Conservation (phyloP, 1,140 invertebrate species). For the Monochamus saltuarius region DNA sequence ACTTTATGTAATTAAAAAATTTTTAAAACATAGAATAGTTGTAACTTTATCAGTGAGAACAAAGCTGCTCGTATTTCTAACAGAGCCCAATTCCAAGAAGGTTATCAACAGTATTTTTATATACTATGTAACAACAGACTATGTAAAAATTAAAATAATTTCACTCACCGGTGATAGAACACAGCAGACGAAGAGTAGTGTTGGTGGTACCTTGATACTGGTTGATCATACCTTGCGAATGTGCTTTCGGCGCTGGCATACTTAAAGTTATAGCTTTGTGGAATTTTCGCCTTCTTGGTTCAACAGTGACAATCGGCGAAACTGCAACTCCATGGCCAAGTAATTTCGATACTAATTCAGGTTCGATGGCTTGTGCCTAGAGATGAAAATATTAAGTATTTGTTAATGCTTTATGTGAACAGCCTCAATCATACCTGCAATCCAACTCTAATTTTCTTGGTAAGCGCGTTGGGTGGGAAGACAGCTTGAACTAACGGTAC, state of each 20-base stretch:
- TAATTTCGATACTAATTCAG: conserved; percentile 79
- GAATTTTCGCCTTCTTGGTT: conserved; percentile 92
- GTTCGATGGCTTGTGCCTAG: conserved; percentile 86
- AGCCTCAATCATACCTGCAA: conserved; percentile 67
- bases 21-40: too few relatives aligned
- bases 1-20: too few relatives aligned
- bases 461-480: conserved; percentile 90
- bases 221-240: conserved; percentile 85
- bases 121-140: background rate
- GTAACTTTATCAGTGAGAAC: background rate
- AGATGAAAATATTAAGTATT: conserved; percentile 24
- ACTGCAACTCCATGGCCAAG: conserved; percentile 88
- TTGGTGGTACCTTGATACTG: conserved; percentile 75
- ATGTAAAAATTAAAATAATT: background rate
- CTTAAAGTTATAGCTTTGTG: conserved; percentile 95
- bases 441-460: conserved; percentile 94
- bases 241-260: conserved; percentile 88
- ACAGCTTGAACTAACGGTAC: conserved; percentile 95
- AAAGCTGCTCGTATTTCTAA: background rate
- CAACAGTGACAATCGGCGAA: conserved; percentile 95
- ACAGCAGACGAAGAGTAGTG: conserved; percentile 82
- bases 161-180: conserved; percentile 86
- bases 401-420: background rate
- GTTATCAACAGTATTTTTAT: conserved; percentile 4
- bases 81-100: background rate